Evolutionary conservation across 2,113 vertebrate species (phyloP).

Genomic region (Limanda limanda): DNA sequence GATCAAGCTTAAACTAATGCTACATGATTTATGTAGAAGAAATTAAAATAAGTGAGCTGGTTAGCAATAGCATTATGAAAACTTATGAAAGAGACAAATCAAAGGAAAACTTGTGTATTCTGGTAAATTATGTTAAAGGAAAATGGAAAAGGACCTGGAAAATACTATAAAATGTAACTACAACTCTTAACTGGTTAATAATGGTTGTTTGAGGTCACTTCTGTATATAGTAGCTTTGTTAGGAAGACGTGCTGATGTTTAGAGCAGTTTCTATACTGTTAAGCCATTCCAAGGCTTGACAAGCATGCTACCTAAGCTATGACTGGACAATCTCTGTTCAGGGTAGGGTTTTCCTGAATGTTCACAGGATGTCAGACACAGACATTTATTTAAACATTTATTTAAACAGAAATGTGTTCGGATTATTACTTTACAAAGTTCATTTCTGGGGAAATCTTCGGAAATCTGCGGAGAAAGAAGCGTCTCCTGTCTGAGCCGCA

Average conservation of each 20-base stretch:
- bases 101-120: background rate
- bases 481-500: background rate
- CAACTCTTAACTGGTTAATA: background rate
- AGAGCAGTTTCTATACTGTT: background rate
- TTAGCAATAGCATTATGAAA: background rate
- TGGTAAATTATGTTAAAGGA: background rate
- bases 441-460: slow-evolving; percentile 34
- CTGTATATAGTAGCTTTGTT: background rate
- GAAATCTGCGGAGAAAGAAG: slow-evolving; percentile 9
- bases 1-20: too few relatives aligned
- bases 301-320: background rate
- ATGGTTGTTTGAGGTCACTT: background rate
- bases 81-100: background rate
- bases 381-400: slow-evolving; percentile 9
- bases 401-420: slow-evolving; percentile 1
- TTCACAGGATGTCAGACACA: background rate
- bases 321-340: background rate
- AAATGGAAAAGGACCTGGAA: background rate
- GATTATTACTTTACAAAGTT: slow-evolving; percentile 45
- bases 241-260: background rate
- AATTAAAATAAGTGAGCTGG: background rate
- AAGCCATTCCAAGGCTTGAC: slow-evolving; percentile 1
- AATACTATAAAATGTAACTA: background rate
- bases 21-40: background rate
- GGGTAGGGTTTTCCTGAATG: background rate